Evolutionary conservation across 1,140 invertebrate genomes (phyloP).

Genomic region (Atopsyche davidsoni): DNA sequence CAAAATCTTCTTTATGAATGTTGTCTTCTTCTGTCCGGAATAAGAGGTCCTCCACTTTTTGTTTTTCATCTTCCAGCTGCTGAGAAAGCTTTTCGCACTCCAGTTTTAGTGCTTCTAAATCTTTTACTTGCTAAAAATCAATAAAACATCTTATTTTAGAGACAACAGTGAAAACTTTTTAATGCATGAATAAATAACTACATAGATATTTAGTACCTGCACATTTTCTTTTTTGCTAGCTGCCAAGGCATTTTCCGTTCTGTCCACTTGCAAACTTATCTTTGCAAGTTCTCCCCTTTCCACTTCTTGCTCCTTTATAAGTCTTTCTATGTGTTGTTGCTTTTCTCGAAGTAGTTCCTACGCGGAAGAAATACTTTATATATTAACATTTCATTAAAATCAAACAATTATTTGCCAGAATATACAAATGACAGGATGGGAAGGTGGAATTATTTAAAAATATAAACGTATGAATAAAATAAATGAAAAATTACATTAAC

Average conservation of each 20-base stretch:
- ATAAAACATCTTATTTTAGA: background rate
- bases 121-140: conserved; percentile 35
- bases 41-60: conserved; percentile 85
- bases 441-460: too few species aligned
- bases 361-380: background rate
- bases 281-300: conserved; percentile 74
- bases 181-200: background rate
- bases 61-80: conserved; percentile 77
- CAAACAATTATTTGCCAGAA: conserved; percentile 6
- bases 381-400: background rate
- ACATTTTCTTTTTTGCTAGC: conserved; percentile 38
- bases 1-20: conserved; percentile 47
- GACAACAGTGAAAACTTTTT: background rate
- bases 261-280: conserved; percentile 45
- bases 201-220: conserved; percentile 33
- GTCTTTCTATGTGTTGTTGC: conserved; percentile 83
- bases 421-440: too few species aligned
- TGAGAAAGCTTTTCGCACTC: conserved; percentile 60
- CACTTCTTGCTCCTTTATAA: conserved; percentile 83
- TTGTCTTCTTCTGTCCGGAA: conserved; percentile 88
- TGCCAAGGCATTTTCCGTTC: conserved; percentile 38
- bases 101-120: conserved; percentile 55
- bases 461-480: too few species aligned
- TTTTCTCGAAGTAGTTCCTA: conserved; percentile 89
- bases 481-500: too few species aligned